These are phyloP conservation scores for Melinopterus prodromus DNA, from an alignment of 2,888 invertebrate genomes.

Conservation along the genomic window DNA sequence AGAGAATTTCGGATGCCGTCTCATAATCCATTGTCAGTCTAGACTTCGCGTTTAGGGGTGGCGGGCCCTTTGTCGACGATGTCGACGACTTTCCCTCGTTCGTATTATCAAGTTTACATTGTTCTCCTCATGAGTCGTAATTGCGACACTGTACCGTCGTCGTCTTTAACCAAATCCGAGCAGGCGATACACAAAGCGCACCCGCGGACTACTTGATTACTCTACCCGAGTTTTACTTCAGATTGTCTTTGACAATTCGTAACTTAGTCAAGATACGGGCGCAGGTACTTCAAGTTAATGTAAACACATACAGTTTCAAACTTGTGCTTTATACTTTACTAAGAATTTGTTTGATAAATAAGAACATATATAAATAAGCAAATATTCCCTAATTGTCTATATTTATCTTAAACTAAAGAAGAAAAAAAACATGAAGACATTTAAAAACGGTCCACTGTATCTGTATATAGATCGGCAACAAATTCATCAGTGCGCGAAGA, in stretches of 20 bases:
- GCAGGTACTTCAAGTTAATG: no score
- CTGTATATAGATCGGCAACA: no score
- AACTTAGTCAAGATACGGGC: no score
- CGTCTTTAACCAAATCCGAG: background rate
- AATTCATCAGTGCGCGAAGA: no score
- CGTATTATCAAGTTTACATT: slow-evolving; percentile 4
- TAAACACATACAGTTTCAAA: no score
- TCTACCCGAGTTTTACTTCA: background rate
- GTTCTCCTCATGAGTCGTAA: background rate
- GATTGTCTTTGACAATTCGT: background rate
- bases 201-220: background rate
- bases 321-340: no score
- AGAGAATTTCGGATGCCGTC: slow-evolving; percentile 13
- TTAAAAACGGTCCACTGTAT: no score
- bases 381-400: no score
- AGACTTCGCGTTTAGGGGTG: slow-evolving; percentile 5
- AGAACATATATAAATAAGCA: no score
- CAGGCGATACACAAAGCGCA: background rate
- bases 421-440: no score
- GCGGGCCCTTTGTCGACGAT: background rate
- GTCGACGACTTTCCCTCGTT: background rate
- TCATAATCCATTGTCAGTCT: slow-evolving; percentile 27
- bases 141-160: background rate
- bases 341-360: no score
- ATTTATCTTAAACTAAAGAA: no score